Percentiles rank a stretch among this genome's conserved stretches.
phyloP scores from a whole-genome alignment of 2,113 vertebrate species.

The Camelus bactrianus region DNA sequence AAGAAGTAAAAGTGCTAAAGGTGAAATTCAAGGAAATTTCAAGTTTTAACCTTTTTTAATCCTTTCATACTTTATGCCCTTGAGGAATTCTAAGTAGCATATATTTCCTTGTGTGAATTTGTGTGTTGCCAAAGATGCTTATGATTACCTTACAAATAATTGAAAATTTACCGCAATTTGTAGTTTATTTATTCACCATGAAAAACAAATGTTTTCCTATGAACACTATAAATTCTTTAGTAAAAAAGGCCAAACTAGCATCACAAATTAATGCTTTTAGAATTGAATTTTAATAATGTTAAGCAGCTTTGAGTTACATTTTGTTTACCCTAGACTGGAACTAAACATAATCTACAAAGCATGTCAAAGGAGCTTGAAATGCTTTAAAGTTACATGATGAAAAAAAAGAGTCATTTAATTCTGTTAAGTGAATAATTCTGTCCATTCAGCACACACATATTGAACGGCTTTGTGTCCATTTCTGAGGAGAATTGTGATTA shows the following conservation, averaged over 20 bases:
- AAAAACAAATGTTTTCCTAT: slow-evolving; percentile 32
- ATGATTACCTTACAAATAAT: not conserved
- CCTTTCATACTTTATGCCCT: slow-evolving; percentile 12
- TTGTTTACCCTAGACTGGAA: slow-evolving; percentile 26
- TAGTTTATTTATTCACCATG: slow-evolving; percentile 24
- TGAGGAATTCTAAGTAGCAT: not conserved
- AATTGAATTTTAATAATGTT: slow-evolving; percentile 16
- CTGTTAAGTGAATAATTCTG: slow-evolving; percentile 14
- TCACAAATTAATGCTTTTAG: slow-evolving; percentile 45
- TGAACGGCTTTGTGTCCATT: not conserved
- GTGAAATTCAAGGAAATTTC: slow-evolving; percentile 23
- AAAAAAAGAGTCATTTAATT: slow-evolving; percentile 3
- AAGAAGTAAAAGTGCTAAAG: not conserved
- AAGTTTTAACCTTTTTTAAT: slow-evolving; percentile 3
- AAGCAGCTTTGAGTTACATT: slow-evolving; percentile 36
- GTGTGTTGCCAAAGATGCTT: not conserved
- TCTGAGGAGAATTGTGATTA: slow-evolving; percentile 20
- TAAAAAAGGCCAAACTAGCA: slow-evolving; percentile 8
- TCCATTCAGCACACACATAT: not conserved
- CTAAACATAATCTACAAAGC: not conserved
- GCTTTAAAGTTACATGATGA: slow-evolving; percentile 13
- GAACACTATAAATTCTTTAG: slow-evolving; percentile 36
- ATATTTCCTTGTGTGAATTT: slow-evolving; percentile 42
- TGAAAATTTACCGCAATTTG: slow-evolving; percentile 29
- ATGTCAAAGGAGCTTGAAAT: not conserved